Conservation (phyloP, 35 echinoderm and acorn worm species). For the Ophiothrix spiculata region DNA sequence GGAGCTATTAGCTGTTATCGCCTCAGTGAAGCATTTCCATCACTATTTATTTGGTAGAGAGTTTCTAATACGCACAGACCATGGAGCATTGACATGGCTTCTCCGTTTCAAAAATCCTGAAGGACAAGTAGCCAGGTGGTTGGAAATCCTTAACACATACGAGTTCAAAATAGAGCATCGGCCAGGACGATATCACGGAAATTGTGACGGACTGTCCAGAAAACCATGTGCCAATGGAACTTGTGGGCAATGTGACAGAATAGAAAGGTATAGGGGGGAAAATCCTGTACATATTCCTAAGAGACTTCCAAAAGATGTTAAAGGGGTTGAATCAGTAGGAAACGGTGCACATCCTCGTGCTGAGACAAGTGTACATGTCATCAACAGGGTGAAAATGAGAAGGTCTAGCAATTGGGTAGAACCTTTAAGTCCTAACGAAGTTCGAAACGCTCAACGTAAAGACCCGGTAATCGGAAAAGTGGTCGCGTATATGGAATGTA, state of each 20-base stretch:
- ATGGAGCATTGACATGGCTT: slow-evolving; percentile 46
- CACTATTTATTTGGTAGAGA: slow-evolving; percentile 50
- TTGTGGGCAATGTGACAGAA: not conserved
- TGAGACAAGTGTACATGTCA: not conserved
- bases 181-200: slow-evolving; percentile 18
- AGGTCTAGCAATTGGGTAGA: not conserved
- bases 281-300: not conserved
- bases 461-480: not conserved
- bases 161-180: slow-evolving; percentile 53
- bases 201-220: slow-evolving; percentile 46
- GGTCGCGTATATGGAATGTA: not conserved
- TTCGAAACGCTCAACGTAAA: not conserved
- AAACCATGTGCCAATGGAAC: slow-evolving; percentile 10
- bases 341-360: not conserved
- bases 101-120: slow-evolving; percentile 27
- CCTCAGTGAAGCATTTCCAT: slow-evolving; percentile 37
- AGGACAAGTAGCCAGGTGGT: slow-evolving; percentile 51
- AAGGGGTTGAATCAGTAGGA: not conserved
- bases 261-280: not conserved
- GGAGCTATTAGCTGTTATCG: slow-evolving; percentile 50
- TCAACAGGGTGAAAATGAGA: too few relatives aligned
- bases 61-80: slow-evolving; percentile 61
- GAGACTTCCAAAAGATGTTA: not conserved
- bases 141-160: slow-evolving; percentile 33
- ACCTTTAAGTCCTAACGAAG: not conserved